phyloP scores from a whole-genome alignment of 1,140 invertebrate species.

The Cephus cinctus region DNA sequence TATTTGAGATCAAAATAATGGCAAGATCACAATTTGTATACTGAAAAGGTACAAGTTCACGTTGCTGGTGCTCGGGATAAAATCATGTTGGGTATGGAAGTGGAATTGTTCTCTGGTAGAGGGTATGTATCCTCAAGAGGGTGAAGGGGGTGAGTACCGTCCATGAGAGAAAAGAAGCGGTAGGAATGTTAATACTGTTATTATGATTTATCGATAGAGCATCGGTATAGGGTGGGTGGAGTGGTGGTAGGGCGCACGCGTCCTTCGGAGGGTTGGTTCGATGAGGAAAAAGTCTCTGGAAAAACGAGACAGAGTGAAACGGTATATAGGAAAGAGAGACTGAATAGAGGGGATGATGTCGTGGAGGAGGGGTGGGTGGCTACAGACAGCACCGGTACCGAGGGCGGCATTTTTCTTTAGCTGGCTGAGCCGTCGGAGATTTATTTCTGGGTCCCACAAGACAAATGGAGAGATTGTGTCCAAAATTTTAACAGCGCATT shows the following conservation, averaged over 20 bases:
- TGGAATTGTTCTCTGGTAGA: too few relatives aligned
- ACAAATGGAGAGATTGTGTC: slow-evolving; percentile 59
- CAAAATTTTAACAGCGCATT: slow-evolving; percentile 60
- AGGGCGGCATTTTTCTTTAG: slow-evolving; percentile 55
- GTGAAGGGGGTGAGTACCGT: neutral
- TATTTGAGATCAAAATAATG: too few relatives aligned
- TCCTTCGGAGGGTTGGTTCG: slow-evolving; percentile 27
- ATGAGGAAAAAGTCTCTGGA: slow-evolving; percentile 34
- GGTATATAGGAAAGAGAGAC: slow-evolving; percentile 18
- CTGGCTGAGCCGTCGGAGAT: slow-evolving; percentile 55
- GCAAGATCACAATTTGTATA: too few relatives aligned
- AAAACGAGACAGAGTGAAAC: slow-evolving; percentile 30
- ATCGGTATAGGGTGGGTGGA: slow-evolving; percentile 36
- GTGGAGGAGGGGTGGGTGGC: slow-evolving; percentile 27
- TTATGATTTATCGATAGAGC: slow-evolving; percentile 54
- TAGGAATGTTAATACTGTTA: slow-evolving; percentile 56
- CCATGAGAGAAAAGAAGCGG: slow-evolving; percentile 46
- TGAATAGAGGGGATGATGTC: slow-evolving; percentile 26
- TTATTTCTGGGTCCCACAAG: slow-evolving; percentile 55
- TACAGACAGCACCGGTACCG: slow-evolving; percentile 20
- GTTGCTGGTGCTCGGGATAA: too few relatives aligned
- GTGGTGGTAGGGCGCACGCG: neutral
- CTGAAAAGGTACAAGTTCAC: too few relatives aligned
- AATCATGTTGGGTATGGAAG: too few relatives aligned
- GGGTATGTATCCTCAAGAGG: too few relatives aligned